Evolutionary conservation across 2,113 vertebrate genomes (phyloP), one percentile per base, ranked within the genome.

Genomic region (Manacus vitellinus): DNA sequence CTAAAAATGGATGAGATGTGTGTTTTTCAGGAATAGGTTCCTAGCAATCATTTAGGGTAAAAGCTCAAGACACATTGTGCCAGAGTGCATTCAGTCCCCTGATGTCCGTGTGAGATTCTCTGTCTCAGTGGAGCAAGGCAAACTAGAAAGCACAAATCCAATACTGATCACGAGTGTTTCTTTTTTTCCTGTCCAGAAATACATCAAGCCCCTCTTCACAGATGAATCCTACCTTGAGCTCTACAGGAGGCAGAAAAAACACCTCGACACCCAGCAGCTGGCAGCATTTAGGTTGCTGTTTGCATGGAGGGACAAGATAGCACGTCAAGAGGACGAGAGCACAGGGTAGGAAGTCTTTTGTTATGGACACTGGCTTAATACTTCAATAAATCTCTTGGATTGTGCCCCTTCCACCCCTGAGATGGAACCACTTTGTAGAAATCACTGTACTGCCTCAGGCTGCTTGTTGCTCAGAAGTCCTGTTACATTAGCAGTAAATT

Each of bases 181-280:
- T 31, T 43, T 65, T 92, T 77, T 74, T 70, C 43, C 68, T 51
- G 28, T 92, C 30, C 96, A 99, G 99, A 99, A 98, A 99, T 99
- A 99, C 59, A 31, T 97, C 93, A 99, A 99, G 94, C 99, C 99
- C 15, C 98, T 99, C 91, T 99, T 98, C 95, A 99, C 99, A 8
- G 99, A 99, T 47, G 98, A 99, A 88, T 99, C 99, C 6, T 99
- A 99, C 97, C 97, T 99, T 75, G 99, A 99, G 80, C 97, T 99
- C 37, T 99, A 99, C 84, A 98, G 97, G 77, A 99, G 98, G 97
- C 99, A 99, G 95, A 99, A 99, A 86, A 99, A 96, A 90, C 98
- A 98, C 70, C 99, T 99, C 65, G 99, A 99, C 97, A 99, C 99
- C 0, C 99, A 99, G 98, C 99, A 99, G 97, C 96, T 99, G 51